Evolutionary conservation across 2,888 invertebrate species (phyloP).

Genomic region (Ophion ventricosus): DNA sequence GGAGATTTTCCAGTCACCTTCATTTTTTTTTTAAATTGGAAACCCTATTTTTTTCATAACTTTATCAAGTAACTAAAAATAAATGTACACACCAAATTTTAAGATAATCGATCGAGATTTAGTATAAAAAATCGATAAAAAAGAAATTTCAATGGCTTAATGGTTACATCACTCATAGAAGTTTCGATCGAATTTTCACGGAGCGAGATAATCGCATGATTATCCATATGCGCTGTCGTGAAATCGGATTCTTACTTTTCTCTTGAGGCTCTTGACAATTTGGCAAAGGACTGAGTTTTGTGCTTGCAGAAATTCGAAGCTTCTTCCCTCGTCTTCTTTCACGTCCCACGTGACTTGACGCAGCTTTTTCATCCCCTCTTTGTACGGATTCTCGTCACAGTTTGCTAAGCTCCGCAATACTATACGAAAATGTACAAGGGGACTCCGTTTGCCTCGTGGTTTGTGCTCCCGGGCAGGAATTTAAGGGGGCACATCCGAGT

Average conservation of each 20-base stretch:
- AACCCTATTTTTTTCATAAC: no score
- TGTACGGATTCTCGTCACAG: constrained; percentile 62
- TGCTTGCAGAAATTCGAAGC: constrained; percentile 66
- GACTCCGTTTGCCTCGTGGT: constrained; percentile 17
- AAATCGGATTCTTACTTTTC: constrained; percentile 63
- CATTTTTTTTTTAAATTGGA: no score
- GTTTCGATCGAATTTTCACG: background rate
- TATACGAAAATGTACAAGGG: constrained; percentile 52
- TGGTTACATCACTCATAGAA: no score
- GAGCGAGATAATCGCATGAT: background rate
- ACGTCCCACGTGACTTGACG: constrained; percentile 71
- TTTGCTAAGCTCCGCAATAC: constrained; percentile 73
- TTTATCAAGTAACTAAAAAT: no score
- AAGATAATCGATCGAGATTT: no score
- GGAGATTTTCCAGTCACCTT: no score
- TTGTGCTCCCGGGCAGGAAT: constrained; percentile 24
- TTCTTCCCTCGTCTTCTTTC: constrained; percentile 56
- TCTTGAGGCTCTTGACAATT: constrained; percentile 72
- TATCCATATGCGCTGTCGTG: background rate
- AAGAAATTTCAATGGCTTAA: no score
- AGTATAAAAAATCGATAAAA: no score
- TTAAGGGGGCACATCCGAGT: no score
- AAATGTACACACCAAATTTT: no score
- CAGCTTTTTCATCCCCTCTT: constrained; percentile 70
- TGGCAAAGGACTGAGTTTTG: constrained; percentile 74